phyloP scores from a whole-genome alignment of 2,888 invertebrate species.

The Ellobium chinense region DNA sequence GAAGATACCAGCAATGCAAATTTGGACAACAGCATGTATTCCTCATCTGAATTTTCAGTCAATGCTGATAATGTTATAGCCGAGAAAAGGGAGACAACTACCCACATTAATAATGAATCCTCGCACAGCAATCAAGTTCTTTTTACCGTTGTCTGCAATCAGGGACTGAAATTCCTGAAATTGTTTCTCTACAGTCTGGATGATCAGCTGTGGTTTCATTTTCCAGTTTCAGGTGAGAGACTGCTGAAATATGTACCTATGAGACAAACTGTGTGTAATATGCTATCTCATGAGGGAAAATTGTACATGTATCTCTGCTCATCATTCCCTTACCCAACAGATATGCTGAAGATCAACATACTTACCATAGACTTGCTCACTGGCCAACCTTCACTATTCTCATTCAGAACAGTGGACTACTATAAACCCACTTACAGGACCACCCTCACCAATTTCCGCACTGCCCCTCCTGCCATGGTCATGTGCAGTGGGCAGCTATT shows the following conservation, averaged over 20 bases:
- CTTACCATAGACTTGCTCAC: slow-evolving; percentile 71
- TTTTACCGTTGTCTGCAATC: slow-evolving; percentile 71
- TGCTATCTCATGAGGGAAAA: slow-evolving; percentile 68
- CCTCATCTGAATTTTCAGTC: slow-evolving; percentile 3
- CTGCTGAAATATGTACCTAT: slow-evolving; percentile 71
- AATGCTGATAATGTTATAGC: not conserved
- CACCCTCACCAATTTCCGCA: slow-evolving; percentile 73
- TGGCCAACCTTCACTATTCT: slow-evolving; percentile 68
- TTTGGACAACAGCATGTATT: slow-evolving; percentile 19
- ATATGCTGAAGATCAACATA: slow-evolving; percentile 75
- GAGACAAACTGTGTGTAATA: slow-evolving; percentile 71
- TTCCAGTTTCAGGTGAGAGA: slow-evolving; percentile 70
- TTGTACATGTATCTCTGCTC: slow-evolving; percentile 75
- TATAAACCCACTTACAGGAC: slow-evolving; percentile 75
- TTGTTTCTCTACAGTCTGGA: slow-evolving; percentile 70
- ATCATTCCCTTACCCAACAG: slow-evolving; percentile 76
- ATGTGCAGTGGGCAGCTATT: slow-evolving; percentile 71
- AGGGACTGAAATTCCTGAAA: slow-evolving; percentile 73
- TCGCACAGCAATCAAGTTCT: slow-evolving; percentile 56
- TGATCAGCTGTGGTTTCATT: slow-evolving; percentile 71
- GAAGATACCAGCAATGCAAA: not conserved
- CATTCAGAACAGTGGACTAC: slow-evolving; percentile 71
- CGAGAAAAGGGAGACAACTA: slow-evolving; percentile 10
- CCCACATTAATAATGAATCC: slow-evolving; percentile 36
- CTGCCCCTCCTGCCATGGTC: slow-evolving; percentile 74